Conservation (phyloP, 2,113 vertebrate species). For the Cepphus grylle region DNA sequence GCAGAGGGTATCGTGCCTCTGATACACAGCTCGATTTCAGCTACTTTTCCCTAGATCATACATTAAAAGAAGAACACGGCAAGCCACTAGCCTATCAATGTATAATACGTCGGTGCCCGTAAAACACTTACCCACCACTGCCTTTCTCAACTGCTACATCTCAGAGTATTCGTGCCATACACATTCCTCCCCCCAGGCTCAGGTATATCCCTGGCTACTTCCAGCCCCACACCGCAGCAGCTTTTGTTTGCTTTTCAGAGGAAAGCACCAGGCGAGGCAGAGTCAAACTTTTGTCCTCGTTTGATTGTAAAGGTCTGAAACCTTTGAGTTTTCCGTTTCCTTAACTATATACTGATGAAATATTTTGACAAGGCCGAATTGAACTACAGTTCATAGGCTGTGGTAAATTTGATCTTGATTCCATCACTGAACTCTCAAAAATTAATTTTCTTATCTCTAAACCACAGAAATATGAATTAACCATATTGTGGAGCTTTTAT, state of each 20-base stretch:
- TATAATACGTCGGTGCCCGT: not conserved
- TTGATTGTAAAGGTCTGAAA: slow-evolving; percentile 21
- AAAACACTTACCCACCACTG: not conserved
- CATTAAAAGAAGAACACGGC: not conserved
- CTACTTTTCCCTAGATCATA: not conserved
- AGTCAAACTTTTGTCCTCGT: not conserved
- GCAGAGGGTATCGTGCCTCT: not conserved
- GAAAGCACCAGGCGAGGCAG: not conserved
- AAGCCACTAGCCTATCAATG: not conserved
- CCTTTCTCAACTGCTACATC: not conserved
- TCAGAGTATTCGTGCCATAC: accelerated
- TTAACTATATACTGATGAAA: slow-evolving; percentile 31
- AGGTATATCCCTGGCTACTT: not conserved
- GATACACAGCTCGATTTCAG: not conserved
- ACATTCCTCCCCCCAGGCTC: not conserved
- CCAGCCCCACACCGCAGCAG: not conserved
- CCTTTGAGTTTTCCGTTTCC: slow-evolving; percentile 3
- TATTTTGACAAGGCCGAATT: not conserved
- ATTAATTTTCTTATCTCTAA: slow-evolving; percentile 70
- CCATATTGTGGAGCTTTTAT: not conserved
- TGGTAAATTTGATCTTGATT: slow-evolving; percentile 38
- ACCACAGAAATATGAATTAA: slow-evolving; percentile 53
- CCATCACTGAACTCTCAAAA: slow-evolving; percentile 16
- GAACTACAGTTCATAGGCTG: not conserved
- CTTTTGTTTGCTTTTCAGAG: not conserved